Evolutionary conservation across 2,888 invertebrate genomes (phyloP), one percentile per base, ranked within the genome.

Genomic region (Anodontia alba): DNA sequence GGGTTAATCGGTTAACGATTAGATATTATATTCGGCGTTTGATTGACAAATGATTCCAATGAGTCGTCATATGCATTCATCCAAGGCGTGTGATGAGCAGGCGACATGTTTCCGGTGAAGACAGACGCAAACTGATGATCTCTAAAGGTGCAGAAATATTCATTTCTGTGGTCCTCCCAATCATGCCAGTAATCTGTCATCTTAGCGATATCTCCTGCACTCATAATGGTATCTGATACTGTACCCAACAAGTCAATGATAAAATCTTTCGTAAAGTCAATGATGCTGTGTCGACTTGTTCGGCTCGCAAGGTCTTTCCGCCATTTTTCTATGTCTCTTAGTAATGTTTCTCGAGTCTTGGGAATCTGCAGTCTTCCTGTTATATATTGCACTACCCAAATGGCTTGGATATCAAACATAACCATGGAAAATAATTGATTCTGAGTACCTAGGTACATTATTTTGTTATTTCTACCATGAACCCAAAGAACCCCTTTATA

Each of bases 21-120:
- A 8, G 38, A 38, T 38, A 38, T 38, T 20, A 10, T 49, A 49
- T 49, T 49, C 17, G 49, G 49, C 2, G n/a, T 20, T 20, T 67
- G 36, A 36, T 83, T 80, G 66, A 83, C 76, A 73, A 87, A 83
- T 75, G 83, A 76, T 42, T 84, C 69, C 69, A 84, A 46, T 38
- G 81, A 54, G 74, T 88, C 83, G 83, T 89, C 82, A 74, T 85
- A 67, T 10, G 85, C 75, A 49, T 76, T 38, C 74, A 76, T 74
- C 80, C 85, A 79, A 7, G 84, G 36, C 23, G 15, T 43, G 23
- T 17, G n/a, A 20, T 33, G 75, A 17, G 51, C 42, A 0, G 79
- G 71, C 10, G 86, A 49, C 62, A 23, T 31, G 1, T 57, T 80
- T 0, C 76, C 77, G 1, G 83, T 82, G 46, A 72, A 86, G 1